These are phyloP conservation scores for Melanocharis versteri DNA, from an alignment of 2,113 vertebrate genomes.

Conservation along the genomic window DNA sequence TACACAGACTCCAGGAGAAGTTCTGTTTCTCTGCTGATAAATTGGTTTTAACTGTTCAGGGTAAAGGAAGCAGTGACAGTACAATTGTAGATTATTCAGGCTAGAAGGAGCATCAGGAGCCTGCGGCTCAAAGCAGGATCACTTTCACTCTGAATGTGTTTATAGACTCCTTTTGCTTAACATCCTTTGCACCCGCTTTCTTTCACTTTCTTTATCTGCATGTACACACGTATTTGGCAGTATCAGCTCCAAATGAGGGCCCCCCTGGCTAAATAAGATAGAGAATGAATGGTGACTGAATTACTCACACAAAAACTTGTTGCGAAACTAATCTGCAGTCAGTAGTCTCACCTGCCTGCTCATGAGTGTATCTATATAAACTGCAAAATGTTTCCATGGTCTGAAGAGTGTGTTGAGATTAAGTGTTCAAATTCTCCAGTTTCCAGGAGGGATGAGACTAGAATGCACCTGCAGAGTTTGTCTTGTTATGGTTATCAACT, in stretches of 20 bases:
- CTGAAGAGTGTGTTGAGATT: neutral
- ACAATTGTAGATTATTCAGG: neutral
- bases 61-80: neutral
- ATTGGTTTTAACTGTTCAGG: neutral
- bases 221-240: neutral
- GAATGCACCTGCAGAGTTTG: neutral
- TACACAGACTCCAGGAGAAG: neutral
- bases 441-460: neutral
- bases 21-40: neutral
- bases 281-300: neutral
- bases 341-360: neutral
- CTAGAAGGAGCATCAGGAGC: neutral
- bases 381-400: neutral
- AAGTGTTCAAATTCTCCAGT: neutral
- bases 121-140: neutral
- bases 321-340: neutral
- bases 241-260: neutral
- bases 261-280: neutral
- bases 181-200: neutral
- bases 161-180: neutral
- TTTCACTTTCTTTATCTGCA: neutral
- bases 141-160: neutral
- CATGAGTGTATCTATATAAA: rapidly evolving
- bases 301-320: neutral
- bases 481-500: neutral